phyloP scores from a whole-genome alignment of 2,113 vertebrate genomes.

The Nyctereutes procyonoides region DNA sequence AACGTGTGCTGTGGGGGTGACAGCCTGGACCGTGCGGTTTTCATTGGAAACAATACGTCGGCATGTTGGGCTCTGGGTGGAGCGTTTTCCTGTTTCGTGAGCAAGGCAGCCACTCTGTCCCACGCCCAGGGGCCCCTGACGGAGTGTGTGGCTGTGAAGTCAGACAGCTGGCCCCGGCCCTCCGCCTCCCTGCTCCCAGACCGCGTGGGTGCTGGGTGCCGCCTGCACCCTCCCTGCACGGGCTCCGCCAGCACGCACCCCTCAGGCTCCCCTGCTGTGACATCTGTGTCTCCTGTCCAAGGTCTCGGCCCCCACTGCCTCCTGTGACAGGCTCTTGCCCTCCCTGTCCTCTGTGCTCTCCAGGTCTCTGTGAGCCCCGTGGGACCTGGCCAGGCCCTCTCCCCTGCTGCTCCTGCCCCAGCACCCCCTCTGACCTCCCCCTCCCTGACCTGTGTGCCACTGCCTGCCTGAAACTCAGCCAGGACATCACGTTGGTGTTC shows the following conservation, averaged over 20 bases:
- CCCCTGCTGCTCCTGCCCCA: not conserved
- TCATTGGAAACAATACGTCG: rapidly evolving
- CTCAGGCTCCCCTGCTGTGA: not conserved
- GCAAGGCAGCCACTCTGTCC: not conserved
- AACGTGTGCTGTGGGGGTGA: rapidly evolving
- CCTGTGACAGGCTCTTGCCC: not conserved
- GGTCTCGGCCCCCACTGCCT: not conserved
- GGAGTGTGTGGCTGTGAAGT: too few relatives aligned
- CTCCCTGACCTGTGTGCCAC: not conserved
- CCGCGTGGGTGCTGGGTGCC: not conserved
- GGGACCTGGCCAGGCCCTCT: not conserved
- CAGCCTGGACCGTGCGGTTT: rapidly evolving
- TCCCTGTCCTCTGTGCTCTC: too few relatives aligned
- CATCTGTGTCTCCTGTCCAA: not conserved
- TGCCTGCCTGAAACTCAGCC: not conserved
- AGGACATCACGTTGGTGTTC: rapidly evolving
- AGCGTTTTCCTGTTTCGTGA: not conserved
- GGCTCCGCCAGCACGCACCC: not conserved
- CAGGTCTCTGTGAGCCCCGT: not conserved
- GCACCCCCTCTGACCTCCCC: not conserved
- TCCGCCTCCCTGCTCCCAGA: not conserved
- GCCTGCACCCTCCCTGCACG: not conserved
- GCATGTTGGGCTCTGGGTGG: not conserved
- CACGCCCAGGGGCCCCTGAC: not conserved
- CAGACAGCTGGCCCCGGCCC: not conserved